Base-by-base conservation (phyloP, 2,888 invertebrate species). In the Epicampocera succincta region DNA sequence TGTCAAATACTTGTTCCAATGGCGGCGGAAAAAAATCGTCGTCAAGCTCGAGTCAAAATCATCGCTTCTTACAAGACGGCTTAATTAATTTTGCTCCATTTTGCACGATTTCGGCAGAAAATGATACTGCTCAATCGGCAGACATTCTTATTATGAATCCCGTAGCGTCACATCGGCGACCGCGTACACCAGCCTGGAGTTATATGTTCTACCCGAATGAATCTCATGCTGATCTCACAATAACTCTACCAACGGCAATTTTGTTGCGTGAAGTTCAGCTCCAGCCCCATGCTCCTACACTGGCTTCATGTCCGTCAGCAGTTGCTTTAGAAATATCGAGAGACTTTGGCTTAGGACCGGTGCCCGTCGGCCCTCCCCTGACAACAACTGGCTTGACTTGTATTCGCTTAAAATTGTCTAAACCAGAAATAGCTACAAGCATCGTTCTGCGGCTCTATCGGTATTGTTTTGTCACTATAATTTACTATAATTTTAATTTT, bases 121-220 rank as follows among this genome's bases (percentile, higher is more conserved):
- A 95, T 91, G 95, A 96, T 2, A 96, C 96, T 3, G 96, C 97
- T 8, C 97, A 97, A 88, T 95, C 97, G 0, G 96, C 98, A 0
- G 97, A 97, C 90, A 95, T 97, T 80, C 92, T 98, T 44, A 95
- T 98, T 84, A 95, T 96, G 89, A 94, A 95, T 66, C 93, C 94
- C 1, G 93, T 93, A 84, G 95, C 96, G 0, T 95, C 97, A 3
- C 96, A 96, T 87, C 93, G 97, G 50, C 92, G 98, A 48, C 96
- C 97, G 21, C 93, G 98, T 78, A 96, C 96, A 1, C 96, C 98
- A 4, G 95, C 97, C n/a, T 98, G 98, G 98, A 96, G 96, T 38
- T 98, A 98, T 92, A 97, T 98, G 92, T 98, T 97, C 92, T 97
- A 97, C 92, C 96, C 96, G 38, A 94, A 94, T 85, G 97, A 98